Conservation (phyloP, 2,797 vertebrate genomes). For the Rallus crepitans region DNA sequence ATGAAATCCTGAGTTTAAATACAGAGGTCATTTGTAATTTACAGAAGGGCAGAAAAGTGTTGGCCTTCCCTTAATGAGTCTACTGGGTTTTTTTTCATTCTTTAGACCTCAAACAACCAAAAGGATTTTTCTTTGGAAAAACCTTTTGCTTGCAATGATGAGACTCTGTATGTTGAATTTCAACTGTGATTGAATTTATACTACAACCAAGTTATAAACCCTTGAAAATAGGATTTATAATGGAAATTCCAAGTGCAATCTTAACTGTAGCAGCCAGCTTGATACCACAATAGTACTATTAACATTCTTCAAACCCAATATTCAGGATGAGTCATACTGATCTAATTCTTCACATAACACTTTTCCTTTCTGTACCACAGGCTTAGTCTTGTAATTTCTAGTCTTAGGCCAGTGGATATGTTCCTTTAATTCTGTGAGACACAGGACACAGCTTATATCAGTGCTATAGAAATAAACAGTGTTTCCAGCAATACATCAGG, state of each 20-base stretch:
- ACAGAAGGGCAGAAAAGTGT: slow-evolving; percentile 6
- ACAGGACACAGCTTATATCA: background rate
- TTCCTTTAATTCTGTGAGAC: background rate
- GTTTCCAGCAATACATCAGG: background rate
- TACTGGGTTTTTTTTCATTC: background rate
- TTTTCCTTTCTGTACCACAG: background rate
- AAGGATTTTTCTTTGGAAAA: slow-evolving; percentile 61
- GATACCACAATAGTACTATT: slow-evolving; percentile 66
- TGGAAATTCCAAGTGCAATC: slow-evolving; percentile 68
- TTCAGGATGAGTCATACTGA: slow-evolving; percentile 61
- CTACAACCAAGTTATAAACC: slow-evolving; percentile 72
- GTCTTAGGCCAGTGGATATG: background rate
- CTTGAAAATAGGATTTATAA: slow-evolving; percentile 78
- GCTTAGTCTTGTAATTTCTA: background rate
- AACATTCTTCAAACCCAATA: slow-evolving; percentile 70
- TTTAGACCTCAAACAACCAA: background rate
- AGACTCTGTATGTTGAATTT: slow-evolving; percentile 59
- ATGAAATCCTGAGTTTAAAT: slow-evolving; percentile 55
- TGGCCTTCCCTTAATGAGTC: slow-evolving; percentile 12
- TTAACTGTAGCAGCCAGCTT: slow-evolving; percentile 60
- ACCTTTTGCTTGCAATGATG: slow-evolving; percentile 43
- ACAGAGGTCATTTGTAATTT: slow-evolving; percentile 62
- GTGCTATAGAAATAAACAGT: background rate
- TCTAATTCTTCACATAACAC: slow-evolving; percentile 64
- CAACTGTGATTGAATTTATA: slow-evolving; percentile 74